phyloP scores from a whole-genome alignment of 2,113 vertebrate genomes.

The Limnothrissa miodon region DNA sequence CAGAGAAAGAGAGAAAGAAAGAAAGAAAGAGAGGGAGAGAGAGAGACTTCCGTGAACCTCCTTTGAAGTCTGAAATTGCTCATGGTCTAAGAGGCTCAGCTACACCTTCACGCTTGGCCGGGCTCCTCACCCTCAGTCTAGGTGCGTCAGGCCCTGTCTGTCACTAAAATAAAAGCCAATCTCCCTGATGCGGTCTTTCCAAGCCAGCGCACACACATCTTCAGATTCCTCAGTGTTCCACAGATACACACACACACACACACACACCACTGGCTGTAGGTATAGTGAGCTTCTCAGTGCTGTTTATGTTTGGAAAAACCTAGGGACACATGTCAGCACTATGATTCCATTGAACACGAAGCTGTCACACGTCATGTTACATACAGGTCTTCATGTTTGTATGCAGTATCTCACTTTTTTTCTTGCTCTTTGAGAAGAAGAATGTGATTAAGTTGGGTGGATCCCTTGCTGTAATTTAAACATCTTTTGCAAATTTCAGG shows the following conservation, averaged over 20 bases:
- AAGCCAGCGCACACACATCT: slow-evolving; percentile 13
- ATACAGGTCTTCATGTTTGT: neutral
- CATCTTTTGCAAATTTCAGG: neutral
- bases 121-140: slow-evolving; percentile 11
- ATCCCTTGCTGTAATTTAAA: neutral
- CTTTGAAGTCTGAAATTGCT: slow-evolving; percentile 20
- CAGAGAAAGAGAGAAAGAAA: too few relatives aligned
- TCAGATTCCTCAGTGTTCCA: slow-evolving; percentile 16
- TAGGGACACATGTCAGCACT: neutral
- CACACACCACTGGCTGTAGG: slow-evolving; percentile 9
- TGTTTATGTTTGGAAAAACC: slow-evolving; percentile 12
- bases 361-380: neutral
- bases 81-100: slow-evolving; percentile 15
- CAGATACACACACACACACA: neutral
- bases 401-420: neutral
- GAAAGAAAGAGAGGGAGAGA: neutral
- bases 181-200: slow-evolving; percentile 14
- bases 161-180: slow-evolving; percentile 21
- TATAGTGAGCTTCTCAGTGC: neutral
- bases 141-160: slow-evolving; percentile 19
- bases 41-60: slow-evolving; percentile 12
- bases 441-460: neutral
- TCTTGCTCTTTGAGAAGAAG: neutral
- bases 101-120: slow-evolving; percentile 10
- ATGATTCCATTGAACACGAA: slow-evolving; percentile 6